Percentiles rank a stretch among this genome's conserved stretches.
phyloP scores from a whole-genome alignment of 2,113 vertebrate species.

The Pluvianellus socialis region DNA sequence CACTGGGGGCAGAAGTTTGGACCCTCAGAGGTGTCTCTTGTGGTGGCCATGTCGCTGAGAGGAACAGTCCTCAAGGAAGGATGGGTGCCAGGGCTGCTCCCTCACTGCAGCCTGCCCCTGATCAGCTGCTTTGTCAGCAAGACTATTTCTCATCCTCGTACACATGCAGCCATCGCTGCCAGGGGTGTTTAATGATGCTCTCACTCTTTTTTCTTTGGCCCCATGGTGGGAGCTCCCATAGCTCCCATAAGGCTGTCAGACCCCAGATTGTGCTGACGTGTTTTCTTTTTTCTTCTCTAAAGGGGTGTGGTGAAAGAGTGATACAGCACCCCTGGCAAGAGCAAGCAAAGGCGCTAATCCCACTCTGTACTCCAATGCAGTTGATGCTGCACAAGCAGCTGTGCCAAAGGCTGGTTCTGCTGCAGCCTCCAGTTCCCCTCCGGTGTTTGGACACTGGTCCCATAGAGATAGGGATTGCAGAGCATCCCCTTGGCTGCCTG shows the following conservation, averaged over 20 bases:
- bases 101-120: background rate
- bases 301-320: accelerated
- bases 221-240: background rate
- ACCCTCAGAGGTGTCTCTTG: background rate
- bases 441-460: background rate
- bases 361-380: background rate
- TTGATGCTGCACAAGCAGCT: background rate
- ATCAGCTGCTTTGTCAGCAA: background rate
- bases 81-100: background rate
- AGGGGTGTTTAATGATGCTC: background rate
- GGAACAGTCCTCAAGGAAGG: background rate
- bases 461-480: background rate
- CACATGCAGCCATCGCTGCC: background rate
- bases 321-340: background rate
- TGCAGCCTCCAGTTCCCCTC: background rate
- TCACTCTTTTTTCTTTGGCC: background rate
- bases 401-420: background rate
- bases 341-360: background rate
- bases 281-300: background rate
- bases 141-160: background rate
- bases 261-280: background rate
- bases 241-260: background rate
- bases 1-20: background rate
- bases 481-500: background rate
- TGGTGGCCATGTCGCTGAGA: background rate